A percentile compares a stretch with the other conserved stretches of the same genome.
Conservation (phyloP, 2,797 vertebrate species). For the Lindbergichthys nudifrons region DNA sequence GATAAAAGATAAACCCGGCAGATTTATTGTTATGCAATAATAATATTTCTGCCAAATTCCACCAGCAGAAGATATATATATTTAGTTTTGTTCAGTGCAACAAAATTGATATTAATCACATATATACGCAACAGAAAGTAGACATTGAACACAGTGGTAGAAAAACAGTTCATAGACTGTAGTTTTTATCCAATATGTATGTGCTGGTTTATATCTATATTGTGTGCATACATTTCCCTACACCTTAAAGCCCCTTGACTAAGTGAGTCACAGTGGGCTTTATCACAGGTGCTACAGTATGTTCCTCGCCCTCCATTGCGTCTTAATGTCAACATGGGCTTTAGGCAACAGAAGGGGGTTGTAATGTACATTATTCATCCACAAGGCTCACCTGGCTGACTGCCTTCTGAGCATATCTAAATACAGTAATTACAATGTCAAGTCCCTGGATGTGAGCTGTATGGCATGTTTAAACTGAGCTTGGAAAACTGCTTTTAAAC, state of each 20-base stretch:
- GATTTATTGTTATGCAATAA: constrained; percentile 20
- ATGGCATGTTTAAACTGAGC: not conserved
- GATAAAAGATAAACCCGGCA: constrained; percentile 39
- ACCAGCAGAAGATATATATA: not conserved
- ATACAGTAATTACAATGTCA: not conserved
- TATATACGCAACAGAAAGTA: not conserved
- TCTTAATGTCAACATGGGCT: too few species aligned
- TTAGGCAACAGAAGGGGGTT: not conserved
- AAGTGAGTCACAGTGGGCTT: too few species aligned
- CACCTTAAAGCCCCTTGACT: too few species aligned
- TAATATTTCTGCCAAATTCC: not conserved
- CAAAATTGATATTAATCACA: not conserved
- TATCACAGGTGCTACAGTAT: too few species aligned
- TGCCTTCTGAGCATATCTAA: not conserved
- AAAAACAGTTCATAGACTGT: not conserved
- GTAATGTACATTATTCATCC: constrained; percentile 5
- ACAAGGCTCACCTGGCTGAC: not conserved
- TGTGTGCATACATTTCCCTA: too few species aligned
- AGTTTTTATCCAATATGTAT: not conserved
- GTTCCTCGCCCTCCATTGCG: too few species aligned
- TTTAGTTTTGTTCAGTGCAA: not conserved
- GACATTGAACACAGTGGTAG: not conserved
- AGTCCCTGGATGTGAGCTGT: not conserved
- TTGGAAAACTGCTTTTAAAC: not conserved
- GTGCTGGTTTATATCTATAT: not conserved